phyloP scores from a whole-genome alignment of 2,797 vertebrate species.

The Sandelia bainsii region DNA sequence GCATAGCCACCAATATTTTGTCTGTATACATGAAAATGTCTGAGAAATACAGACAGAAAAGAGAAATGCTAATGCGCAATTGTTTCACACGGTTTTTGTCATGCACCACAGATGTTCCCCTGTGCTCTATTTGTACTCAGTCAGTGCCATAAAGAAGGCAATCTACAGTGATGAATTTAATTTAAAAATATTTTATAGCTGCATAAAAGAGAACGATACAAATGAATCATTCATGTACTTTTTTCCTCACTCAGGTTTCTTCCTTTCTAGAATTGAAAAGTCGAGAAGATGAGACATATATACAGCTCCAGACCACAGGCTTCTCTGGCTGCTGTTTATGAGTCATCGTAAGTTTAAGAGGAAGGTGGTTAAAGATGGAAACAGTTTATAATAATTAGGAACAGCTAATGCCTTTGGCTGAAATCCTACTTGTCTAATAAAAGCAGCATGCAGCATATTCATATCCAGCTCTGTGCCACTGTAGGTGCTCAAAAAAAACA shows the following conservation, averaged over 20 bases:
- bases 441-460: constrained; percentile 33
- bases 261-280: constrained; percentile 11
- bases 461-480: constrained; percentile 19
- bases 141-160: background rate
- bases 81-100: constrained; percentile 12
- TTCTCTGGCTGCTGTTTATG: constrained; percentile 18
- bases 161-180: constrained; percentile 28
- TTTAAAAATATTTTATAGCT: constrained; percentile 22
- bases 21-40: constrained; percentile 71
- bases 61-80: constrained; percentile 65
- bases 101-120: constrained; percentile 16
- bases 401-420: constrained; percentile 55
- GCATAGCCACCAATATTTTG: constrained; percentile 31
- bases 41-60: constrained; percentile 46
- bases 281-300: background rate
- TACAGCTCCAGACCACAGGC: background rate
- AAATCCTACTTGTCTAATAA: constrained; percentile 29
- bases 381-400: constrained; percentile 47
- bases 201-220: constrained; percentile 5
- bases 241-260: background rate
- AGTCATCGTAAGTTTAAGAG: constrained; percentile 40
- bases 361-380: constrained; percentile 26
- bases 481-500: constrained; percentile 55
- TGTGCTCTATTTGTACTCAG: constrained; percentile 18
- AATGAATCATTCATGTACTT: background rate